Base-by-base conservation (phyloP, 1,140 invertebrate species). In the Diorhabda carinulata region DNA sequence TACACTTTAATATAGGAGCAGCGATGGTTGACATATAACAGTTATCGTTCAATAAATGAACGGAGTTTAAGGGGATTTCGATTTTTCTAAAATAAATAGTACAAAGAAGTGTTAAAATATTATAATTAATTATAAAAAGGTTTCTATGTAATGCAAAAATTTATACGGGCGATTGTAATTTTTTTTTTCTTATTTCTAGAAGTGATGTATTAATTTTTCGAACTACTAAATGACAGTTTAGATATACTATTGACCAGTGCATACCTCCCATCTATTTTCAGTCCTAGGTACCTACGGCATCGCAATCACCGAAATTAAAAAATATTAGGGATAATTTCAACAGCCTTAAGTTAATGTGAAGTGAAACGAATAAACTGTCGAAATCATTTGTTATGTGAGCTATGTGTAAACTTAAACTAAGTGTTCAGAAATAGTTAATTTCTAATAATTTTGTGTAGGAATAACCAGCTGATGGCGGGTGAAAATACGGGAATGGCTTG, bases 391-490 rank as follows among this genome's bases (percentile, higher is more conserved):
- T 64, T 43, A 68, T 66, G 70, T 64, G 58, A 63, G 70, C 60
- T 64, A 77, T 78, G 77, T 70, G 67, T 67, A 66, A 61, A 69
- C 67, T 42, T n/a, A 64, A 68, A 57, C 57, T 61, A 9, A 73
- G 57, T 61, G 66, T 68, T 59, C 64, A 75, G 66, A 69, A 67
- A 72, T 73, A 56, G 45, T 62, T 63, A 66, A 63, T 73, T 76
- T 73, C 69, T 68, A 73, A 76, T 72, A 70, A 70, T 78, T 79
- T 78, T 75, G 68, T 75, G 72, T 61, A 67, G 74, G 77, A 77
- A 73, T 77, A 78, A 79, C 79, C 79, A 81, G 80, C 80, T 81
- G 80, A 81, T 81, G 80, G 80, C 79, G 80, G 79, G 77, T 78
- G 77, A 77, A 78, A 76, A 74, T 77, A 73, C 74, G 73, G 76